Evolutionary conservation across 2,113 vertebrate genomes (phyloP), one percentile per base, ranked within the genome.

Genomic region (Mormyrus lacerda): DNA sequence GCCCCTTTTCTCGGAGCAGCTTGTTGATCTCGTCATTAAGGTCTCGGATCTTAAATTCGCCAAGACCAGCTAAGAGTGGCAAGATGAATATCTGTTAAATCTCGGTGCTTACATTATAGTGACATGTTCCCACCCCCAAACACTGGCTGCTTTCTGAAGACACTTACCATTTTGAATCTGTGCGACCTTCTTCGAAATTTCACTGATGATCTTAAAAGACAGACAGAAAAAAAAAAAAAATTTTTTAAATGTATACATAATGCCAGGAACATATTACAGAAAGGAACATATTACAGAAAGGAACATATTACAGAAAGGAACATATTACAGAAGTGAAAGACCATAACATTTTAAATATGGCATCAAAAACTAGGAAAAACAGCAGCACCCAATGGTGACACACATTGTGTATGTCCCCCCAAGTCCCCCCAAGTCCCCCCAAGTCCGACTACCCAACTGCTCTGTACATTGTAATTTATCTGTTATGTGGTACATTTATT

Each of bases 1-100:
- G 98, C 79, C 98, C 96, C 45, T 99, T 99, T 90, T 99, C 98
- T 92, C 98, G 95, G n/a, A 99, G 95, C 65, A 99, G 95, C 91
- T 99, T 99, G 92, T 99, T 99, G 93, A 99, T 99, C 93, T 99
- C 98, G 95, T 99, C 98, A 0, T 99, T 99, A 87, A 99, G 92
- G 93, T 99, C 98, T 1, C 98, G 96, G 86, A 99, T 99, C 94
- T 95, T 96, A 93, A 99, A 99, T 94, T 99, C 98, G 0, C 98
- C 98, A 35, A 99, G 96, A 87, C 98, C 98, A 89, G 98, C 98
- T 99, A 90, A 91, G 86, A 6, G 45, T 1, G 82, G 50, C 90
- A 85, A 24, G 15, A 83, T 31, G 44, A 35, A 84, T 24, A 31
- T 88, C 35, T 1, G 48, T 79, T 45, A n/a, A 35, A 86, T 19